Evolutionary conservation across 2,888 invertebrate genomes (phyloP).

Genomic region (Chalcis sispes): DNA sequence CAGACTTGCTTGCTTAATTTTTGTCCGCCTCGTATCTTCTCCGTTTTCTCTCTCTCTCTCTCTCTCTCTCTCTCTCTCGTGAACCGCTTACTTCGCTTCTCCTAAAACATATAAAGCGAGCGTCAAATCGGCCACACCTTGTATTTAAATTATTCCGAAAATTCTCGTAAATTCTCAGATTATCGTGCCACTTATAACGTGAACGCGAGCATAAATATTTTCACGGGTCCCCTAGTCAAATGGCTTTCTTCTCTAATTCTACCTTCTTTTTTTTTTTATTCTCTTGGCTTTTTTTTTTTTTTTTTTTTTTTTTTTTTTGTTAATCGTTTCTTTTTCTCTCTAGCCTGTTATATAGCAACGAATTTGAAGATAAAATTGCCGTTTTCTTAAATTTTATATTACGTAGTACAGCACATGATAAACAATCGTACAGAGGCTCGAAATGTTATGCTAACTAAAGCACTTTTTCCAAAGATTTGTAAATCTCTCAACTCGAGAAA

Average conservation of each 20-base stretch:
- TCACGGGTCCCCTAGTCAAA: neutral
- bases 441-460: slow-evolving; percentile 44
- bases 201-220: slow-evolving; percentile 42
- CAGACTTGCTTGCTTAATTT: slow-evolving; percentile 42
- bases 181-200: slow-evolving; percentile 48
- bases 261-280: neutral
- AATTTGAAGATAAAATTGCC: slow-evolving; percentile 38
- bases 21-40: neutral
- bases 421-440: slow-evolving; percentile 37
- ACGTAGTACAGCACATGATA: slow-evolving; percentile 11
- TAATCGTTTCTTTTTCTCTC: neutral
- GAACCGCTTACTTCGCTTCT: slow-evolving; percentile 1
- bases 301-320: neutral
- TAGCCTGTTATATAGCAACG: slow-evolving; percentile 23
- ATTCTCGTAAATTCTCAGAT: slow-evolving; percentile 55
- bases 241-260: neutral
- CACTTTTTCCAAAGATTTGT: slow-evolving; percentile 37
- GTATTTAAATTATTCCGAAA: slow-evolving; percentile 54
- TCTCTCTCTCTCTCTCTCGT: neutral
- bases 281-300: neutral
- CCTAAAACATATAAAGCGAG: slow-evolving; percentile 25
- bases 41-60: neutral
- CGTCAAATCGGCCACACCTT: slow-evolving; percentile 52
- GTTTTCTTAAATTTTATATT: slow-evolving; percentile 36
- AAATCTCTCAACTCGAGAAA: slow-evolving; percentile 37